phyloP scores from a whole-genome alignment of 2,888 invertebrate genomes.

The Phorcus lineatus region DNA sequence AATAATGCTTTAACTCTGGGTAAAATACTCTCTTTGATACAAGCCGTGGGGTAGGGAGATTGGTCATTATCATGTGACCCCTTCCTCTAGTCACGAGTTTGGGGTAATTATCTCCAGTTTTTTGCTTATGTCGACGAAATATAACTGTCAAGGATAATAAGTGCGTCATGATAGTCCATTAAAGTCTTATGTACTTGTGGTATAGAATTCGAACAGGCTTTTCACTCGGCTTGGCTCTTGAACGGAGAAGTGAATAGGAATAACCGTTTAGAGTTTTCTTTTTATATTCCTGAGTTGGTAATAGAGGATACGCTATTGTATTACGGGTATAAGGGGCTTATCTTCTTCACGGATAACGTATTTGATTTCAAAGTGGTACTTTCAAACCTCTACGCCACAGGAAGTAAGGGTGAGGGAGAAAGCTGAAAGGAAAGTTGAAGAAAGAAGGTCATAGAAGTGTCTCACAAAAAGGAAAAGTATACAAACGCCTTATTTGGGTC shows the following conservation, averaged over 20 bases:
- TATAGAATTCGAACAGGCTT: not conserved
- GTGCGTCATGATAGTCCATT: not conserved
- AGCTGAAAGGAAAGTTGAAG: not conserved
- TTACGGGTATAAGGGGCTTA: too few relatives aligned
- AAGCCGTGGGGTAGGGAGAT: not conserved
- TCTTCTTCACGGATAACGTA: too few relatives aligned
- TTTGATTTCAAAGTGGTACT: too few relatives aligned
- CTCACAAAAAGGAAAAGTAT: too few relatives aligned
- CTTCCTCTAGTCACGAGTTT: not conserved
- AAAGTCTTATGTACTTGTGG: not conserved
- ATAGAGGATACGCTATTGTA: too few relatives aligned
- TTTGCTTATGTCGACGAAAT: not conserved
- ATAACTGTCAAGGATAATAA: not conserved
- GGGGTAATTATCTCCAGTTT: not conserved
- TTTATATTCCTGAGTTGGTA: too few relatives aligned
- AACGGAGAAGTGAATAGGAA: not conserved
- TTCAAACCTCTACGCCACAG: not conserved
- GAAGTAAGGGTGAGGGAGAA: constrained; percentile 5
- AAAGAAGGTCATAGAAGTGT: not conserved
- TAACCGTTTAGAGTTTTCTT: not conserved
- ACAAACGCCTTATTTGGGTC: too few relatives aligned
- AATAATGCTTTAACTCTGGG: constrained; percentile 2
- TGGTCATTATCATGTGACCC: not conserved
- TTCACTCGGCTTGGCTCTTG: not conserved
- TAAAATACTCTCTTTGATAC: not conserved